Percentiles rank a stretch among this genome's conserved stretches.
Conservation (phyloP, 2,797 vertebrate genomes). For the Mus spretus region DNA sequence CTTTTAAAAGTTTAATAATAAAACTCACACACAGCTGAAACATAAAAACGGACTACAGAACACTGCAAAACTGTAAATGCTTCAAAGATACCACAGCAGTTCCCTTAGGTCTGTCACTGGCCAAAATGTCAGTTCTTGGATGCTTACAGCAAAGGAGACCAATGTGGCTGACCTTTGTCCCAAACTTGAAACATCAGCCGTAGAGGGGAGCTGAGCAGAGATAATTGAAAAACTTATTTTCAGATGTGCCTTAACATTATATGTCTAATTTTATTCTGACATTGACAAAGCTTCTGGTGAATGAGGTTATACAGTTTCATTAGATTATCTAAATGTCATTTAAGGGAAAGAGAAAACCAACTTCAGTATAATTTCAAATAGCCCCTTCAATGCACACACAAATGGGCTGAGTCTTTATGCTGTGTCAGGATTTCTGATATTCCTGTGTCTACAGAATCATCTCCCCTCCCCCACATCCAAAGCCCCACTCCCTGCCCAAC, state of each 20-base stretch:
- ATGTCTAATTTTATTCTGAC: slow-evolving; percentile 63
- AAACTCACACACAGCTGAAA: not conserved
- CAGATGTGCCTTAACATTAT: slow-evolving; percentile 61
- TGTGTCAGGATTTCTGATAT: not conserved
- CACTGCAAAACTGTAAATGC: not conserved
- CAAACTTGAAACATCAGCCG: slow-evolving; percentile 27
- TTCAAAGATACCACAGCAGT: not conserved
- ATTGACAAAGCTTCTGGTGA: slow-evolving; percentile 65
- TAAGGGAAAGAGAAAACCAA: slow-evolving; percentile 48
- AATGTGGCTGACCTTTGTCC: not conserved
- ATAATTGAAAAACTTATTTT: slow-evolving; percentile 63
- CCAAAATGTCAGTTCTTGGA: not conserved
- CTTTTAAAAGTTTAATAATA: not conserved
- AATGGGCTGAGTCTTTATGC: not conserved
- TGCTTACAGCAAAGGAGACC: not conserved
- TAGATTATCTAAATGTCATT: slow-evolving; percentile 72
- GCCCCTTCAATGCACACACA: slow-evolving; percentile 35
- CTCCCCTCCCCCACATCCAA: not conserved
- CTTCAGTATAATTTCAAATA: slow-evolving; percentile 46
- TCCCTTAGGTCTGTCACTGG: not conserved
- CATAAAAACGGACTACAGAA: not conserved
- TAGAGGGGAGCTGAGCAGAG: not conserved
- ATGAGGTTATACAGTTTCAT: slow-evolving; percentile 69
- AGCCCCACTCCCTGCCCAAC: not conserved
- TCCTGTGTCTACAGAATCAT: not conserved